These are phyloP conservation scores for Melipona beecheii DNA, from an alignment of 2,888 invertebrate genomes.

Conservation along the genomic window DNA sequence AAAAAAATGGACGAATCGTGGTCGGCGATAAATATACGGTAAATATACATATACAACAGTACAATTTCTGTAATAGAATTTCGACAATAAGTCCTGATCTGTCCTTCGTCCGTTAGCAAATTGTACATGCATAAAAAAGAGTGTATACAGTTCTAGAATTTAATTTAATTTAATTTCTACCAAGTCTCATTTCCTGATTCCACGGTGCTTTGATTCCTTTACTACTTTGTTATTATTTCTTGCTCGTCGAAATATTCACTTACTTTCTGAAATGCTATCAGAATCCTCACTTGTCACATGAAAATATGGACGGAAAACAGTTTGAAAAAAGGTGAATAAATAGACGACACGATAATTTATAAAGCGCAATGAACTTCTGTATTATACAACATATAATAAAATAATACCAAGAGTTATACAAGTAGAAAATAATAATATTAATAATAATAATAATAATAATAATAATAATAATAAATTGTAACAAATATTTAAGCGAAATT, in stretches of 20 bases:
- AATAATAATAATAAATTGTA: slow-evolving; percentile 65
- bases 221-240: no score
- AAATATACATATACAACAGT: no score
- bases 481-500: slow-evolving; percentile 68
- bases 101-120: no score
- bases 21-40: no score
- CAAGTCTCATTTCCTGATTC: background rate
- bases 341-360: slow-evolving; percentile 34
- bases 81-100: no score
- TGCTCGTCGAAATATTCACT: no score
- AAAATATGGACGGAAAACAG: background rate
- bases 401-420: slow-evolving; percentile 71
- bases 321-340: slow-evolving; percentile 14
- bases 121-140: no score
- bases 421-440: slow-evolving; percentile 69
- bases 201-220: background rate
- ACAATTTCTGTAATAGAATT: no score
- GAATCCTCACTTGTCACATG: background rate
- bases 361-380: slow-evolving; percentile 71
- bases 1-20: no score
- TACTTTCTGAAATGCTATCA: no score
- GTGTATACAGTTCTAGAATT: no score
- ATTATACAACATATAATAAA: slow-evolving; percentile 77
- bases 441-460: slow-evolving; percentile 61
- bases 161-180: background rate